Evolutionary conservation across 2,113 vertebrate genomes (phyloP).

Genomic region (Amphilophus citrinellus): DNA sequence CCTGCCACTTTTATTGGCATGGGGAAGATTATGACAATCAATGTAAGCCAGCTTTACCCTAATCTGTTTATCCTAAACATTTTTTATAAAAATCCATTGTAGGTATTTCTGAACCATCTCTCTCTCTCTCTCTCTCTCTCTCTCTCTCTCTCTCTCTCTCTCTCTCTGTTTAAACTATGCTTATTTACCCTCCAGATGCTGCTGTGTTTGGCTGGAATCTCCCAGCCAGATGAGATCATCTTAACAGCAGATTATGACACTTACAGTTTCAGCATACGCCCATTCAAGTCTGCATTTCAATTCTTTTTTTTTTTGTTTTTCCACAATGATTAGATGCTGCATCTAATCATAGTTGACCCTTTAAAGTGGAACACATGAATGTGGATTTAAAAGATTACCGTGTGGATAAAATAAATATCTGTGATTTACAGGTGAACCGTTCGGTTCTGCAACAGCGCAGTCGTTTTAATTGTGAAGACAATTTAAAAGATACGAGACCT

Average conservation of each 20-base stretch:
- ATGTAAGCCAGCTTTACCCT: neutral
- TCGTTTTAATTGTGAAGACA: neutral
- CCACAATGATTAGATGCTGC: conserved; percentile 15
- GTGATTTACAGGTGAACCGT: neutral
- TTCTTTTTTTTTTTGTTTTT: neutral
- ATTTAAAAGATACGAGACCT: neutral
- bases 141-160: neutral
- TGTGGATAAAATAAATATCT: conserved; percentile 18
- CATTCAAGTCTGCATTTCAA: conserved; percentile 28
- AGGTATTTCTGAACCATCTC: neutral
- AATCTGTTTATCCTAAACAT: neutral
- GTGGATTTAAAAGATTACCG: conserved; percentile 61
- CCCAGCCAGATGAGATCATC: conserved; percentile 51
- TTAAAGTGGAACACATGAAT: conserved; percentile 52
- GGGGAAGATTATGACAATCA: neutral
- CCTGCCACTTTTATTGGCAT: neutral
- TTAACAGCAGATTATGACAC: conserved; percentile 61
- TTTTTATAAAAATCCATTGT: neutral
- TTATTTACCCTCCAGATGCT: conserved; percentile 52
- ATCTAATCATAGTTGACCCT: conserved; percentile 64
- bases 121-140: neutral
- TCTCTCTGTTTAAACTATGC: conserved; percentile 7
- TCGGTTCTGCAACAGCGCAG: neutral
- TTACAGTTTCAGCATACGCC: conserved; percentile 24
- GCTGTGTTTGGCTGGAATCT: conserved; percentile 52